Base-by-base conservation (phyloP, 2,888 invertebrate species). In the Lumbricus terrestris region DNA sequence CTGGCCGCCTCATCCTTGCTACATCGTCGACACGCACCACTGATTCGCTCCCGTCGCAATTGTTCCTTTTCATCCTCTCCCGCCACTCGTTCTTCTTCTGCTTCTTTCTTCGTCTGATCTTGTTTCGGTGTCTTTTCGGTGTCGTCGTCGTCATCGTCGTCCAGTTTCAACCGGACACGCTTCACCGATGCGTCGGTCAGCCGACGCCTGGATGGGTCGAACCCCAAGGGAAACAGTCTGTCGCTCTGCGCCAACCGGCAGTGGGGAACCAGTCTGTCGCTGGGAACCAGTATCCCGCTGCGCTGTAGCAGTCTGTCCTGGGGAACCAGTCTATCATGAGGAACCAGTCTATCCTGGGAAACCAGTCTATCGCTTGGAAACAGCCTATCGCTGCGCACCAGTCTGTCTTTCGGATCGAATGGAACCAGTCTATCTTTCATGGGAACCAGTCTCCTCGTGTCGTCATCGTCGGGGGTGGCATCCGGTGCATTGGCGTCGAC, bases 111-210 rank as follows among this genome's bases (percentile, higher is more conserved):
- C 37, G n/a, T 69, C 29, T 29, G 69, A 69, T 69, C 69, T 85
- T 85, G 85, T 35, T 85, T 37, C 35, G 34, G 16, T 85, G 69
- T 69, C 69, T 69, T 69, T 29, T 69, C 69, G 69, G 34, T 35
- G 34, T 85, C 47, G 6, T 47, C 47, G 8, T 47, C 47, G 23
- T 69, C 69, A n/a, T 85, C 83, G 6, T 83, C 85, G 85, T 85
- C 85, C 85, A 85, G 85, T 85, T 85, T 85, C 35, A 85, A 15
- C 85, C 85, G 85, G 85, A 85, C 85, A 5, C 85, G 85, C 8
- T 85, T 85, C 18, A 37, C 85, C 0, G 85, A 85, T 35, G 18
- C 85, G 85, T 85, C 85, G 35, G 85, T 85, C 85, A 34, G 23
- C 0, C 85, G 85, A 35, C 85, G 18, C 85, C n/a, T 85, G 23